Evolutionary conservation across 2,113 vertebrate genomes (phyloP), one percentile per base, ranked within the genome.

Genomic region (Paramisgurnus dabryanus): DNA sequence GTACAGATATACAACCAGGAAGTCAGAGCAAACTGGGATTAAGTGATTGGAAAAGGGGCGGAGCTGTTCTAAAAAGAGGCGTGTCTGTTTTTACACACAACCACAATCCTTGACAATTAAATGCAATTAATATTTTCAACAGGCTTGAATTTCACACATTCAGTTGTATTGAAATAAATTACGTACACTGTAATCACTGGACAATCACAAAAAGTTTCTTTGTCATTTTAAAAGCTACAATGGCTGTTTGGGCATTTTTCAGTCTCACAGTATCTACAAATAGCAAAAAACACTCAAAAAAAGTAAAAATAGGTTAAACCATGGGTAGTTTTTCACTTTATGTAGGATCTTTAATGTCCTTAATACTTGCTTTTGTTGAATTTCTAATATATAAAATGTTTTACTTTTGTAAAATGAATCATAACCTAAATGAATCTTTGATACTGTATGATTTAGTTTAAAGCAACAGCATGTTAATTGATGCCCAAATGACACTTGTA

Each of bases 31-130:
- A 45, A 80, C 27, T 34, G 41, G 15, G 49, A 12, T 69, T 41
- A 17, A 15, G 41, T 39, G 60, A n/a, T 40, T 45, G 40, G 39
- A 55, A 47, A 11, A 70, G 27, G 61, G 53, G 69, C 68, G 40
- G 40, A 27, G 72, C 81, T 64, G 50, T 84, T 83, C 63, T 7
- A 8, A 47, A 74, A 58, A 67, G 55, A 67, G 50, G 49, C 3
- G 81, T 78, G 82, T 67, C 65, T 75, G 57, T 79, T 84, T 86
- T 90, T 81, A 87, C 85, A 84, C 87, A 86, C 82, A 81, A 81
- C 85, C 87, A 67, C 67, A 84, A 84, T 0, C 82, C 85, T 70
- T 83, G 83, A 86, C 79, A 83, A 74, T 79, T 73, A 77, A 8
- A 39, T 72, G 9, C 49, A 50, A 58, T n/a, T 13, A 78, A 81